phyloP scores from a whole-genome alignment of 1,140 invertebrate genomes.

The Heliconius eleuchia region DNA sequence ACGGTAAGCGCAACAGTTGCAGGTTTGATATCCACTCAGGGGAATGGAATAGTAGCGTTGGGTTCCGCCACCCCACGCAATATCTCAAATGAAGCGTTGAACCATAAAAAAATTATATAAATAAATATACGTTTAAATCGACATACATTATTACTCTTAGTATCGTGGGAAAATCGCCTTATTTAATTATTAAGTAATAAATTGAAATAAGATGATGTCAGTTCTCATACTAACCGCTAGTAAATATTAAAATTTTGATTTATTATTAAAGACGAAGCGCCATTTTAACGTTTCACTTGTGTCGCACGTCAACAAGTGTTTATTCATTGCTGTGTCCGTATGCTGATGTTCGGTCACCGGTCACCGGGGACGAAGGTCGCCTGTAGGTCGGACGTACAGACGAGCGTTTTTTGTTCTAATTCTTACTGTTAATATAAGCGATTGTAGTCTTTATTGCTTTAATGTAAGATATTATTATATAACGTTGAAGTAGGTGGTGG shows the following conservation, averaged over 20 bases:
- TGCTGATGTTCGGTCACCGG: slow-evolving; percentile 71
- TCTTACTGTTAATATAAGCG: not conserved
- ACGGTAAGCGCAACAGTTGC: too few species aligned
- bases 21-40: too few species aligned
- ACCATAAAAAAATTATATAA: too few species aligned
- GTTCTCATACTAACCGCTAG: not conserved
- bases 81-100: too few species aligned
- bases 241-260: not conserved
- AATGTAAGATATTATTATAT: not conserved
- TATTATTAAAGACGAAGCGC: slow-evolving; percentile 37
- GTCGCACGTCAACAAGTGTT: slow-evolving; percentile 69
- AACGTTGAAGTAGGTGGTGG: not conserved
- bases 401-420: slow-evolving; percentile 14
- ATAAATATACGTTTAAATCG: too few species aligned
- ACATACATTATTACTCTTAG: too few species aligned
- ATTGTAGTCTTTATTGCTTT: not conserved
- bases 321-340: slow-evolving; percentile 74
- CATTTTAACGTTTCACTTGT: slow-evolving; percentile 53
- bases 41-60: too few species aligned
- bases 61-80: too few species aligned
- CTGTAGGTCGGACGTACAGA: slow-evolving; percentile 62
- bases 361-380: slow-evolving; percentile 72
- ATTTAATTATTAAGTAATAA: not conserved
- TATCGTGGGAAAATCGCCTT: not conserved
- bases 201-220: not conserved